Base-by-base conservation (phyloP, 2,797 vertebrate species). In the Acropternis orthonyx region DNA sequence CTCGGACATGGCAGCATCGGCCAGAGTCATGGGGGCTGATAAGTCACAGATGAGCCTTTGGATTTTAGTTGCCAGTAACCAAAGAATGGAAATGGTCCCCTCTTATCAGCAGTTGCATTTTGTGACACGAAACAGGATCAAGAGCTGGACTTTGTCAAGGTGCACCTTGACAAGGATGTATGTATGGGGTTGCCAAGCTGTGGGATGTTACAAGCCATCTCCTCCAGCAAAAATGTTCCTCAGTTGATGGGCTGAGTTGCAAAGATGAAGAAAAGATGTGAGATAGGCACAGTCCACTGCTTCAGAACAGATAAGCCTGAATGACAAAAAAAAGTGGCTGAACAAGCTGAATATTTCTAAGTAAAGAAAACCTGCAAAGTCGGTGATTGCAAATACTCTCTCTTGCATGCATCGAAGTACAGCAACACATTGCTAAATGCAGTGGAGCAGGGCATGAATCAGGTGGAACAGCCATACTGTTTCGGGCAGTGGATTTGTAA, bases 81-180 rank as follows among this genome's bases (percentile, higher is more conserved):
- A 56, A 79, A 44, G 74, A 55, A 51, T 32, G 59, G 54, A 58
- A 59, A 37, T 2, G 10, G 15, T 76, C 74, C 39, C 79, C 58
- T 73, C 20, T 69, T 43, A 46, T 2, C 0, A 0, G 20, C 55
- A 36, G 0, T 23, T 63, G 15, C 2, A 3, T 76, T 87, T 62
- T 30, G 56, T 75, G 83, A 78, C 0, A 3, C 11, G n/a, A 51
- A 88, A 39, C 30, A 23, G 49, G 27, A 54, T 65, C 16, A 14
- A 22, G 76, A 84, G 44, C 63, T 72, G 6, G 14, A 18, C 27
- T 89, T 66, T 44, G 21, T 41, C 62, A 16, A 2, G 6, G 36
- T 48, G 27, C 23, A 28, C 69, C 69, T 85, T 51, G 62, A 61
- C 67, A 34, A 32, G 37, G 51, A 10, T 36, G 22, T 6, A 2